phyloP scores from a whole-genome alignment of 2,888 invertebrate species.

The Pardosa pseudoannulata region DNA sequence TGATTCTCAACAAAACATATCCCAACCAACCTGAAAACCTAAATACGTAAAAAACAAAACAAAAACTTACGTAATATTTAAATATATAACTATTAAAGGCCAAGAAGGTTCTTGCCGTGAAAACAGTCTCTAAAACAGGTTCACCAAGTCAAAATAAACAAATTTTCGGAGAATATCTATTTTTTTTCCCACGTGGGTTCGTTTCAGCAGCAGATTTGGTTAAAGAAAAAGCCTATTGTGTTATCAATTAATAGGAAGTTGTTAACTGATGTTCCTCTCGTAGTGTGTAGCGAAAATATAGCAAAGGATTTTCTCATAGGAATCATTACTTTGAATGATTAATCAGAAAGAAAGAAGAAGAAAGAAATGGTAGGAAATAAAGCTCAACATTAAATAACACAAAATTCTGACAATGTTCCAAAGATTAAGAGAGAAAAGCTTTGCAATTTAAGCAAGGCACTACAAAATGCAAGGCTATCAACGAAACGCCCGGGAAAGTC shows the following conservation, averaged over 20 bases:
- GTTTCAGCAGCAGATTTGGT: too few relatives aligned
- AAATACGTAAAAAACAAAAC: neutral
- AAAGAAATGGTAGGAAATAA: neutral
- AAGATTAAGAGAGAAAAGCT: neutral
- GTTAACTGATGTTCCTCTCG: too few relatives aligned
- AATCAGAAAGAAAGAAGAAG: neutral
- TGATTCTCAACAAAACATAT: neutral
- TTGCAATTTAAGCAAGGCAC: neutral
- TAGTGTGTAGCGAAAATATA: too few relatives aligned
- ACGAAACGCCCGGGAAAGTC: neutral
- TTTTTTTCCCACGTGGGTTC: too few relatives aligned
- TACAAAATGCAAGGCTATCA: neutral
- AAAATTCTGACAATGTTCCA: too few relatives aligned
- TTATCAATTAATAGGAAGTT: too few relatives aligned
- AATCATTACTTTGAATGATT: too few relatives aligned
- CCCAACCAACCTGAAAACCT: neutral
- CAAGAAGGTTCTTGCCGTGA: neutral
- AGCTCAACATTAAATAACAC: too few relatives aligned
- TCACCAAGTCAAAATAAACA: neutral
- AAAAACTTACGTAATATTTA: neutral
- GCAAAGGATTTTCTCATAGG: too few relatives aligned
- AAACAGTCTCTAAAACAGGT: neutral
- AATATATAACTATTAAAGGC: constrained; percentile 3
- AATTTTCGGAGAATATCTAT: neutral
- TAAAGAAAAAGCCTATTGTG: too few relatives aligned